Percentiles rank a stretch among this genome's conserved stretches.
Conservation (phyloP, 2,113 vertebrate genomes). For the Panthera uncia region DNA sequence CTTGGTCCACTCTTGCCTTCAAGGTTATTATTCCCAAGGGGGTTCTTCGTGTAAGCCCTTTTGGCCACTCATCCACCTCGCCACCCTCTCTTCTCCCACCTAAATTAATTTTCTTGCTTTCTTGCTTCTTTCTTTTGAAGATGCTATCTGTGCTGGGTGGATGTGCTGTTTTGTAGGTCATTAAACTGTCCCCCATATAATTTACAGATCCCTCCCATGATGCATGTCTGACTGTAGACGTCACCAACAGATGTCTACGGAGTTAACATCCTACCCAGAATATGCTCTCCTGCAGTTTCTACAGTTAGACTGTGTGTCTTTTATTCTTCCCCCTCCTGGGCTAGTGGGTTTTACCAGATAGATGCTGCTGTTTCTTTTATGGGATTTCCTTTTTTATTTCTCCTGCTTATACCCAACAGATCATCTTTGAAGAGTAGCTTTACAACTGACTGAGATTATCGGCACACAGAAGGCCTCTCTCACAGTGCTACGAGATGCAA, state of each 20-base stretch:
- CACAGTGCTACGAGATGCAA: not conserved
- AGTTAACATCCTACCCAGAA: conserved; percentile 55
- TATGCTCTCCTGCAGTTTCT: conserved; percentile 55
- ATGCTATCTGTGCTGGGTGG: conserved; percentile 43
- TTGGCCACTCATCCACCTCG: not conserved
- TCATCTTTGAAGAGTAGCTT: conserved; percentile 30
- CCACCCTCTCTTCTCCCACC: conserved; percentile 1
- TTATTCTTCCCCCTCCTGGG: conserved; percentile 66
- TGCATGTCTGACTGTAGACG: conserved; percentile 60
- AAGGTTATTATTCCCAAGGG: not conserved
- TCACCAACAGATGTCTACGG: conserved; percentile 73
- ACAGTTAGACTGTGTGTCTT: conserved; percentile 46
- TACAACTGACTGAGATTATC: conserved; percentile 22
- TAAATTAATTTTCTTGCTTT: conserved; percentile 51
- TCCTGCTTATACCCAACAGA: not conserved
- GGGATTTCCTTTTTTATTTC: conserved; percentile 62
- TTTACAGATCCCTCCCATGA: conserved; percentile 64
- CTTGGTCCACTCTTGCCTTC: not conserved
- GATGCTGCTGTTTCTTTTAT: conserved; percentile 51
- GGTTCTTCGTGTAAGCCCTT: not conserved
- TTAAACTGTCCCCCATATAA: conserved; percentile 65
- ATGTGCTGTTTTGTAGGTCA: conserved; percentile 56
- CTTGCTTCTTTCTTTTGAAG: conserved; percentile 22
- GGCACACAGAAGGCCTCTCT: not conserved
- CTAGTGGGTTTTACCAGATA: conserved; percentile 43